Conservation (phyloP, 2,888 invertebrate genomes). For the Thera obeliscata region DNA sequence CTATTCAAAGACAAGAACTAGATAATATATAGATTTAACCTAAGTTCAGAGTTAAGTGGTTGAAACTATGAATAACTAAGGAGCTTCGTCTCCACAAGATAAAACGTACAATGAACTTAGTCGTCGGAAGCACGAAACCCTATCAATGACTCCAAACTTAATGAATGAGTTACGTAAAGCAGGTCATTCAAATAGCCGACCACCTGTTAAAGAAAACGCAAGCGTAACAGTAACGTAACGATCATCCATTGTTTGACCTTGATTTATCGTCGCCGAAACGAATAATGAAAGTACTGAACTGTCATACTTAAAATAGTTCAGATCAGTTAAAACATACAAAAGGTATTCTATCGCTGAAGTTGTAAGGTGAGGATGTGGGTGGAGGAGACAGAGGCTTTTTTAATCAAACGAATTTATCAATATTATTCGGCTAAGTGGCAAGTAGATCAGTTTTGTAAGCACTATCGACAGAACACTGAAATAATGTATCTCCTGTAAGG, state of each 20-base stretch:
- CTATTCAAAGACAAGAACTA: no score
- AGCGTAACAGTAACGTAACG: constrained; percentile 54
- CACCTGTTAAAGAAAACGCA: constrained; percentile 44
- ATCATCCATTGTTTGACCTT: constrained; percentile 59
- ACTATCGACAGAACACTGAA: no score
- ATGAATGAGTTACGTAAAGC: constrained; percentile 41
- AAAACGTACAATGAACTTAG: background rate
- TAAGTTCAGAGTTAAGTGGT: no score
- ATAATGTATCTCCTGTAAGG: background rate
- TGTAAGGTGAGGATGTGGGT: background rate
- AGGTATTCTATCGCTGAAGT: background rate
- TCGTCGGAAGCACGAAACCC: background rate
- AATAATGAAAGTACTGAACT: constrained; percentile 41
- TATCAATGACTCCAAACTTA: constrained; percentile 20
- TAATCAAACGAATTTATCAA: background rate
- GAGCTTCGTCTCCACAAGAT: no score
- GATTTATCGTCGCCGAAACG: constrained; percentile 52
- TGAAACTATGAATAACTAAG: no score
- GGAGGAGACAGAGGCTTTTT: background rate
- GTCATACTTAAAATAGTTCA: background rate
- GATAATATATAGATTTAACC: no score
- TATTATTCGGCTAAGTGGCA: background rate
- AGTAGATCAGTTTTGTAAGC: background rate
- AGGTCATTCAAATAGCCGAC: constrained; percentile 38
- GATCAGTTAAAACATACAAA: background rate